phyloP scores from a whole-genome alignment of 1,140 invertebrate species.

The Papilio glaucus region DNA sequence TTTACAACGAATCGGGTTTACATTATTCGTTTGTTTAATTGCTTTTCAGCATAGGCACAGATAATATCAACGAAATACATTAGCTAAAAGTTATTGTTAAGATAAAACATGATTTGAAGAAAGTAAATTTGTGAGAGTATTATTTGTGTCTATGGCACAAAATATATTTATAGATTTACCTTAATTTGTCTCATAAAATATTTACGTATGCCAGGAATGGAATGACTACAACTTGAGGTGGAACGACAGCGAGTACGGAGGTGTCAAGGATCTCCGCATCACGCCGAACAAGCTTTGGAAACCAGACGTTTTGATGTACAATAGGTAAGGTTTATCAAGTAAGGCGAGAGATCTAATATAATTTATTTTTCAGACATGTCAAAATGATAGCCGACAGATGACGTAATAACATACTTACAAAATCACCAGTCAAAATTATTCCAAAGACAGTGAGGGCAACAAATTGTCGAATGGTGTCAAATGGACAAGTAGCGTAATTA shows the following conservation, averaged over 20 bases:
- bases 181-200: conserved; percentile 42
- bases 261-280: conserved; percentile 96
- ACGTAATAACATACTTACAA: not conserved
- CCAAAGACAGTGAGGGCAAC: no score
- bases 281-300: conserved; percentile 98
- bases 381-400: conserved; percentile 13
- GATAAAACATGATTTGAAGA: not conserved
- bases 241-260: conserved; percentile 97
- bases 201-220: conserved; percentile 92
- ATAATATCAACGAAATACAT: conserved; percentile 8
- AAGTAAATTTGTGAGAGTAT: no score
- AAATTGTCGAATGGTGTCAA: no score
- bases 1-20: conserved; percentile 32
- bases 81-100: no score
- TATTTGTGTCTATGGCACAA: conserved; percentile 24
- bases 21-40: conserved; percentile 36
- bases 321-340: conserved; percentile 90
- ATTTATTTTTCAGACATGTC: conserved; percentile 43
- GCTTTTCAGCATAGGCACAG: conserved; percentile 28
- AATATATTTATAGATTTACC: conserved; percentile 8
- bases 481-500: no score
- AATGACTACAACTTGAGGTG: conserved; percentile 98
- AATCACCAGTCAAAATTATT: no score
- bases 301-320: conserved; percentile 99
- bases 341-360: conserved; percentile 40